Base-by-base conservation (phyloP, 2,888 invertebrate genomes). In the Halictus ligatus region DNA sequence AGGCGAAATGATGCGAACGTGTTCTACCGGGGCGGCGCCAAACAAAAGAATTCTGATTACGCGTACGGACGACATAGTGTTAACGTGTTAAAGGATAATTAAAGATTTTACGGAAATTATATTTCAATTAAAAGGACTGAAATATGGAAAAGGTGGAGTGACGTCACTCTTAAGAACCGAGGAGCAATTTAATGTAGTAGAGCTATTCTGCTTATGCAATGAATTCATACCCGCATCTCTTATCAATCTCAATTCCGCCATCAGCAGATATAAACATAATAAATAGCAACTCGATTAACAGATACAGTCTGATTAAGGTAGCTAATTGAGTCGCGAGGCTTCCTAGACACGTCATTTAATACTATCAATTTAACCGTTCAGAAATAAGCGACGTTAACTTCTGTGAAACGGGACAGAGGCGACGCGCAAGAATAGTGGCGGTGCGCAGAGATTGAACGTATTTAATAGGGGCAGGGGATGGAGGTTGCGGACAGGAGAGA, bases 361-460 rank as follows among this genome's bases (percentile, higher is more conserved):
- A 40, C 21, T 64, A 40, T 74, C 40, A 69, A 46, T 50, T 75
- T 67, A 60, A 72, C 46, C 58, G n/a, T 46, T 8, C 43, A 21
- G 46, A 67, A 74, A 69, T 58, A 25, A 40, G 43, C 35, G 21
- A 58, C 13, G 15, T 64, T 74, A 71, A 77, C 48, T 69, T 74
- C 18, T 13, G 35, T 12, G 43, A 71, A 78, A 50, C 43, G 72
- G 15, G 76, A 60, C 15, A 29, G 25, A 81, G 54, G 21, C 46
- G 83, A 75, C 60, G 77, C 76, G 35, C 76, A 64, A 43, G 46
- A 60, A 81, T 46, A 50, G 67, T 75, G 35, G 13, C 35, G 80
- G 67, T 15, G 64, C 29, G 25, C 76, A 64, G 54, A 74, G 48
- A 78, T 18, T 64, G 60, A 50, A 76, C 40, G 60, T 79, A 50